Evolutionary conservation across 2,888 invertebrate genomes (phyloP).

Genomic region (Drosophila meridionalis): DNA sequence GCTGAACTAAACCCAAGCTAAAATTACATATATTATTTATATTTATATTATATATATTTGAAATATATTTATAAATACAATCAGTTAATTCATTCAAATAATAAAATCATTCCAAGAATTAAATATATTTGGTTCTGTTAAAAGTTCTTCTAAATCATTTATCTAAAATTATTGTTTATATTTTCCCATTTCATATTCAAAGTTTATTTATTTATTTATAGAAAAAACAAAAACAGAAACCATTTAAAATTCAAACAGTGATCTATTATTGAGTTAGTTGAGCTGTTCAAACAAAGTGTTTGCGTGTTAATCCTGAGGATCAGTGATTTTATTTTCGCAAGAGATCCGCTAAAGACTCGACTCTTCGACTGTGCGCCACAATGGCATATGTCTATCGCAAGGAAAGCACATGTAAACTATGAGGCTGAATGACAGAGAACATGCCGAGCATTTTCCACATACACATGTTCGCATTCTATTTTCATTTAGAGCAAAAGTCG

Average conservation of each 20-base stretch:
- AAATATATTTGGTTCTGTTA: not conserved
- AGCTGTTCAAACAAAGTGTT: constrained; percentile 20
- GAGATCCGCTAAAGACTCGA: constrained; percentile 31
- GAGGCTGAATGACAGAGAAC: constrained; percentile 67
- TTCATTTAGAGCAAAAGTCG: constrained; percentile 53
- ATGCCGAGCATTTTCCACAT: constrained; percentile 70
- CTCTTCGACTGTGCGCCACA: constrained; percentile 18
- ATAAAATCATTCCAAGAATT: too few relatives aligned
- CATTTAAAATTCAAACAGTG: constrained; percentile 4
- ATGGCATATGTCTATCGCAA: constrained; percentile 61
- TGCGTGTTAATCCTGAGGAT: constrained; percentile 41
- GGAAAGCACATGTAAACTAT: constrained; percentile 58
- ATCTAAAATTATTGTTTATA: not conserved
- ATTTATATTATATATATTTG: too few relatives aligned
- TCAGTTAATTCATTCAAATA: too few relatives aligned
- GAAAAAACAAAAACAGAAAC: not conserved
- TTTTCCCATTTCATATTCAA: not conserved
- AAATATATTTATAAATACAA: too few relatives aligned
- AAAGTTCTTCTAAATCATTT: not conserved
- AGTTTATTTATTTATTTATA: constrained; percentile 10
- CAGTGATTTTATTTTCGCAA: constrained; percentile 43
- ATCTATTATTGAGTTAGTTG: constrained; percentile 1
- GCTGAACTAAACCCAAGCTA: too few relatives aligned
- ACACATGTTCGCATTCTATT: constrained; percentile 75
- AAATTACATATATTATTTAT: too few relatives aligned